These are phyloP conservation scores for Leucopternis melanops DNA, from an alignment of 2,113 vertebrate species.

Conservation along the genomic window DNA sequence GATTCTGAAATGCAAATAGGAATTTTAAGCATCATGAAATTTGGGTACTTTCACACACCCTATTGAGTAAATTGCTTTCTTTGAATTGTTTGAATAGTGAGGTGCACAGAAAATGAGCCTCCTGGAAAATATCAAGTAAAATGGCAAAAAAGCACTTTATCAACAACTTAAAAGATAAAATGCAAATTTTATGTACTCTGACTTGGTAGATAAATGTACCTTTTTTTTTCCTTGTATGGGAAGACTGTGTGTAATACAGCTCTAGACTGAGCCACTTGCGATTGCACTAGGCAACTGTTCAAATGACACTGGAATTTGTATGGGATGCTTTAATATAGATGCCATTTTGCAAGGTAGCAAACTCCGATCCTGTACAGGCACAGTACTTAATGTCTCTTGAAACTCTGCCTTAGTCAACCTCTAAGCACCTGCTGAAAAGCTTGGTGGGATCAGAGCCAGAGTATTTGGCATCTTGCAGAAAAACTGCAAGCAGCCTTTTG, in stretches of 20 bases:
- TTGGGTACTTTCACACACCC: not conserved
- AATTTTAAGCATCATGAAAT: not conserved
- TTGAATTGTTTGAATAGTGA: not conserved
- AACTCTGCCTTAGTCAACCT: not conserved
- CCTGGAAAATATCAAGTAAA: not conserved
- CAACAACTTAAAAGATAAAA: not conserved
- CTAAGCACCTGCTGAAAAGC: not conserved
- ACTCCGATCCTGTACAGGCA: not conserved
- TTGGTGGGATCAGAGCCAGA: not conserved
- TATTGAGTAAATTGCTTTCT: constrained; percentile 5
- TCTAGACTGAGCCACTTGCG: not conserved
- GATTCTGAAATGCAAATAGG: constrained; percentile 10
- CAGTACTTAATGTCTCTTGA: not conserved
- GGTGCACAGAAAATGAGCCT: not conserved
- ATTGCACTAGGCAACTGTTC: not conserved
- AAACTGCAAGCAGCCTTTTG: not conserved
- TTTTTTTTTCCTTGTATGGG: not conserved
- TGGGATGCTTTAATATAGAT: not conserved
- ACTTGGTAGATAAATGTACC: not conserved
- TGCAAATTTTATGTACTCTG: not conserved
- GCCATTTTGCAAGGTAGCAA: not conserved
- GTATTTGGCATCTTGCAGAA: not conserved
- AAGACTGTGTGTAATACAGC: not conserved
- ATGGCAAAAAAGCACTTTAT: not conserved
- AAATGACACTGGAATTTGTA: not conserved